Evolutionary conservation across 2,888 invertebrate species (phyloP), one percentile per base, ranked within the genome.

Genomic region (Imbricaverruca yamaguchii): DNA sequence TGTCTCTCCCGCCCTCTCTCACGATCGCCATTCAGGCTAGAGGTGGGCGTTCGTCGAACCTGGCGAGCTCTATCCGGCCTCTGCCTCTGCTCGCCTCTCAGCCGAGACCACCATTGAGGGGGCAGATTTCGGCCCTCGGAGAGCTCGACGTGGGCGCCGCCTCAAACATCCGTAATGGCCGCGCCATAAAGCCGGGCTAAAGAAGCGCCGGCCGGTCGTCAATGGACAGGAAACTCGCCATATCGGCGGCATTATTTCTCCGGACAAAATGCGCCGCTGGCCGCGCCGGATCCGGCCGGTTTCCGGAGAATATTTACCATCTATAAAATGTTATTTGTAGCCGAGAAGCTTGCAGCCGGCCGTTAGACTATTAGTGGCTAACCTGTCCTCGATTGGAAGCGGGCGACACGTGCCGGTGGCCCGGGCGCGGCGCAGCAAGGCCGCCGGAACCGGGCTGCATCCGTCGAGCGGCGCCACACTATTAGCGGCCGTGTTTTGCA

Each of bases 251-350:
- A 39, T 39, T 39, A 39, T 39, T 39, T 39, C 39, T 39, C 39
- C 39, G 39, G 39, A 39, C 39, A 39, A 39, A 39, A 39, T 39
- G 39, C 39, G 39, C 39, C 39, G 39, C 39, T 39, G 39, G 39
- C 39, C 39, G 39, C 63, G 67, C 67, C 25, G 67, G 25, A 67
- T 67, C 67, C 25, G 25, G 8, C 10, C 67, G 12, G 67, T 67
- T 67, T 67, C 67, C 67, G 67, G 67, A 39, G 39, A 23, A 67
- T 67, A 21, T 67, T 21, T 12, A 21, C 23, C 23, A 67, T 67
- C 67, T 25, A 67, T 67, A 67, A 67, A 67, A 67, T 67, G 23
- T 67, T 67, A 25, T 67, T 67, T 67, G 63, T 63, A n/a, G 63
- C 63, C 63, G 63, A n/a, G 10, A n/a, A 63, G 18, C 63, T 21